Evolutionary conservation across 2,888 invertebrate species (phyloP), one percentile per base, ranked within the genome.

Genomic region (Drosophila atroscutellata): DNA sequence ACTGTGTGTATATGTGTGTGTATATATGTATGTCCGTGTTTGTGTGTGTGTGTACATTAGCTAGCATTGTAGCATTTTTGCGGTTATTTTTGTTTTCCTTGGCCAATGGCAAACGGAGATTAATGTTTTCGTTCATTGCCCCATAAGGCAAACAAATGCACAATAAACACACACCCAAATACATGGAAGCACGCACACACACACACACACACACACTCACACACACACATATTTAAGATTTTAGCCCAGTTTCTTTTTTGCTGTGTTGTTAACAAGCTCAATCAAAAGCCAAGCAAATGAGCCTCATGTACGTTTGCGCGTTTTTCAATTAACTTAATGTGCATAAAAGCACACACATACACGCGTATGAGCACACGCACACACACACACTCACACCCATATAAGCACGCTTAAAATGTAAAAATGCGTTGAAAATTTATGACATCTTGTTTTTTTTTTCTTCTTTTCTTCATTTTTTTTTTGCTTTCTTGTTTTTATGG

Each of bases 71-170:
- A 68, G 55, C 62, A 65, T 68, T 56, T 65, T 67, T 80, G 79
- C 60, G 79, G 72, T 63, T 65, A 54, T 71, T 65, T 65, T 71
- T 77, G 55, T 72, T 80, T 70, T 77, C 56, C 74, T 72, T 72
- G 71, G 74, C 77, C 86, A 90, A 91, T 90, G 91, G 92, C 84
- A 84, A 91, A 85, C 92, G 90, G 91, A 91, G 91, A 91, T 91
- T 91, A 91, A 91, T 91, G 90, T 80, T 83, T 87, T 82, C 66
- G 80, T 75, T 83, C 75, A 73, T 75, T 57, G 80, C 70, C 77
- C 78, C 80, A 80, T 81, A 83, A 81, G 75, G 65, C 64, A 67
- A 70, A 80, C 87, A 77, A 66, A 77, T 69, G 60, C 72, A 66
- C 50, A 60, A 55, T 30, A 78, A 51, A 59, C 39, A 55, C 39